phyloP scores from a whole-genome alignment of 1,140 invertebrate species.

The Heliothis subflexa region DNA sequence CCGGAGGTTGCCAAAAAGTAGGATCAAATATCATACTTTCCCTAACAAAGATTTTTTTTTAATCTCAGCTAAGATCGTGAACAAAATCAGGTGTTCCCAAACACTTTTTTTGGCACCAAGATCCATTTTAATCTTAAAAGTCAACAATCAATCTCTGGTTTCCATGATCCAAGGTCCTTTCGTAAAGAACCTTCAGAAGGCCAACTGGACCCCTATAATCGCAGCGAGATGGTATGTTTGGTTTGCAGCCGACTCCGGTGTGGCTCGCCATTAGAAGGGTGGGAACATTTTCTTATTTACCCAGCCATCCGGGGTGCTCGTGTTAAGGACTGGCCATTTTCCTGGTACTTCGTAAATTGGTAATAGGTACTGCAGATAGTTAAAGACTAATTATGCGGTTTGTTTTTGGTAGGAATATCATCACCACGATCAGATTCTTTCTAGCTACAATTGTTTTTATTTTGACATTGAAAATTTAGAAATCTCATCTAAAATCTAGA shows the following conservation, averaged over 20 bases:
- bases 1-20: too few species aligned
- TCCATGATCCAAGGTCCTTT: neutral
- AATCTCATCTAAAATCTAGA: too few species aligned
- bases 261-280: slow-evolving; percentile 47
- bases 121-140: slow-evolving; percentile 6
- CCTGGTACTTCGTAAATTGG: neutral
- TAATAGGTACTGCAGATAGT: neutral
- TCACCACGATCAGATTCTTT: too few species aligned
- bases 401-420: too few species aligned
- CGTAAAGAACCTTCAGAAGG: neutral
- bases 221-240: slow-evolving; percentile 44
- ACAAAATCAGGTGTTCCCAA: too few species aligned
- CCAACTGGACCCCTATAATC: slow-evolving; percentile 46
- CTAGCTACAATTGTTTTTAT: too few species aligned
- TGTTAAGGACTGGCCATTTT: slow-evolving; percentile 27
- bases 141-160: neutral
- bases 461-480: too few species aligned
- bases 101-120: too few species aligned
- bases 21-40: too few species aligned
- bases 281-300: slow-evolving; percentile 52
- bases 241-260: slow-evolving; percentile 36
- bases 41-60: too few species aligned
- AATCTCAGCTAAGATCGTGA: too few species aligned
- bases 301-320: slow-evolving; percentile 32
- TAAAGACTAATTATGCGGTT: neutral